Conservation (phyloP, 2,888 invertebrate species). For the Cantharis flavilabris region DNA sequence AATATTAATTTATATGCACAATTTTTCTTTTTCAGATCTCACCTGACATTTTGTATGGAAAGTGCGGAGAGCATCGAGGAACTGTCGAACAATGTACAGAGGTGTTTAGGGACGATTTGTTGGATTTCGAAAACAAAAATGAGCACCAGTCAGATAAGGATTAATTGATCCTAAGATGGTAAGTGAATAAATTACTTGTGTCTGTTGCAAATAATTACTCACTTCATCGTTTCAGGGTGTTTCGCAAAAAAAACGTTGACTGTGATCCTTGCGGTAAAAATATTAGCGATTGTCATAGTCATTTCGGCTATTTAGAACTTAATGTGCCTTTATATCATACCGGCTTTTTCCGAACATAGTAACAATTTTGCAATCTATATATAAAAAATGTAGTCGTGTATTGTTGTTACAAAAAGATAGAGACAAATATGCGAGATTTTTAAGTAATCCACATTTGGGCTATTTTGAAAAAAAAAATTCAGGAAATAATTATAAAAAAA, state of each 20-base stretch:
- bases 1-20: constrained; percentile 39
- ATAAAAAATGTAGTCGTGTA: constrained; percentile 89
- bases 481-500: constrained; percentile 81
- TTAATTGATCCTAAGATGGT: constrained; percentile 92
- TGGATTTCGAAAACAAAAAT: constrained; percentile 79
- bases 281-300: constrained; percentile 93
- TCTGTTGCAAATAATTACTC: background rate
- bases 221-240: constrained; percentile 69
- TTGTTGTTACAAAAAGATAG: constrained; percentile 75
- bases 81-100: constrained; percentile 88
- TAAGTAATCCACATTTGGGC: constrained; percentile 80
- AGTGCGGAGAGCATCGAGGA: constrained; percentile 88
- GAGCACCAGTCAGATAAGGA: constrained; percentile 86
- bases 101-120: constrained; percentile 91
- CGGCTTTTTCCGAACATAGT: constrained; percentile 93
- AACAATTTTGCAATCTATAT: constrained; percentile 91
- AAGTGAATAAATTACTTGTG: constrained; percentile 35
- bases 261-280: constrained; percentile 94
- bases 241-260: constrained; percentile 79
- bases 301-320: constrained; percentile 95
- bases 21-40: constrained; percentile 66
- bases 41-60: constrained; percentile 90
- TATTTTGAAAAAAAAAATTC: constrained; percentile 88
- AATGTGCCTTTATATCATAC: no score
- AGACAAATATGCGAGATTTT: constrained; percentile 66